Evolutionary conservation across 2,113 vertebrate species (phyloP), one percentile per base, ranked within the genome.

Genomic region (Sylvia atricapilla): DNA sequence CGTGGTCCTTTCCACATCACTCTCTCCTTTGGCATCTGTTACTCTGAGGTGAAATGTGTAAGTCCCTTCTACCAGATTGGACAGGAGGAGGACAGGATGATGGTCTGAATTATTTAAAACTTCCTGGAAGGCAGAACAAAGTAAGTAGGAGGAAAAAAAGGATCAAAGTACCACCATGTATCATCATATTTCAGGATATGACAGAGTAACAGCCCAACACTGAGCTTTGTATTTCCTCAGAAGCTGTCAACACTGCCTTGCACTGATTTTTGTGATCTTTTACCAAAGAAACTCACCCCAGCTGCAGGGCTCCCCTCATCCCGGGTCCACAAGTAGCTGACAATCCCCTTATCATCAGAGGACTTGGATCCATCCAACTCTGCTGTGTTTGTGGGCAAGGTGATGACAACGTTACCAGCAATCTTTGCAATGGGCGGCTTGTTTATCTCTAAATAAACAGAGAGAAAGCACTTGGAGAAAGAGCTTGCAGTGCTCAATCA

Each of bases 1-100:
- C 0, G 98, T 98, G 75, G 98, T 98, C 49, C 97, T 97, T 94
- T 98, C 98, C 25, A 72, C 95, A 94, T 96, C 98, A 55, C 93
- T 99, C 95, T 99, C 99, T n/a, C 99, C 99, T 97, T 99, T 99
- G 62, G 98, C 98, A 95, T 99, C 99, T 1, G 98, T 99, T 73
- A 99, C 99, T 60, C 98, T 98, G 89, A 99, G 97, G n/a, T 98
- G 98, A 95, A 99, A 99, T 4, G 96, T 98, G 96, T 99, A 99
- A 59, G 98, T 99, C 30, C 99, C 99, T 96, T 98, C 98, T 7
- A 99, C 99, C 96, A 99, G 97, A 97, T 99, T 99, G 72, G 99
- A 98, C 39, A 99, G 98, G 70, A 99, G 98, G 60, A 99, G 98
- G 93, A 99, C 97, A 3, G 99, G 97, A 91, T 99, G 99, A 94